These are phyloP conservation scores for Caenorhabditis wallacei DNA, from an alignment of 2,888 invertebrate genomes.

Conservation along the genomic window DNA sequence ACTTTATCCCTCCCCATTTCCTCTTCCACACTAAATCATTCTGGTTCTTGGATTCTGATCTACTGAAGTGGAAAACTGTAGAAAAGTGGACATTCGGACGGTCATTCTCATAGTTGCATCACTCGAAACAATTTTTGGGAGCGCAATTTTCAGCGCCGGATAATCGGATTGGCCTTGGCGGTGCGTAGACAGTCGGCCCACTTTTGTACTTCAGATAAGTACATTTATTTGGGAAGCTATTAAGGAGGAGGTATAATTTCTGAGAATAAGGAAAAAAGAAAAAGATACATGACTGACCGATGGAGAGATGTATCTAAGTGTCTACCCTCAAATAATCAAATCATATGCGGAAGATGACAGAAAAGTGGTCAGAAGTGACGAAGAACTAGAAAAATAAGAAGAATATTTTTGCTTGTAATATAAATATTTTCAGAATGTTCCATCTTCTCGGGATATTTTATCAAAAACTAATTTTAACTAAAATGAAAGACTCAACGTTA, in stretches of 20 bases:
- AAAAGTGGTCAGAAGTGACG: neutral
- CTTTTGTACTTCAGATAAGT: neutral
- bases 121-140: neutral
- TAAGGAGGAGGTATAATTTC: neutral
- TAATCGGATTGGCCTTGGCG: conserved; percentile 32
- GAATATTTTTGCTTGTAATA: no score
- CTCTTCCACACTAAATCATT: conserved; percentile 14
- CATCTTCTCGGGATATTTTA: neutral
- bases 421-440: neutral
- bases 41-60: conserved; percentile 54
- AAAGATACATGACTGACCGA: neutral
- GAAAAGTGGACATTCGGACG: conserved; percentile 6
- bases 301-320: neutral
- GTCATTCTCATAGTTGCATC: conserved; percentile 4
- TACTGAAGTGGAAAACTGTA: conserved; percentile 36
- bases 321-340: conserved; percentile 43
- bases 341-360: conserved; percentile 11
- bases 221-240: neutral
- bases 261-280: neutral
- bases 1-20: conserved; percentile 39
- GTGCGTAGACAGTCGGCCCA: neutral
- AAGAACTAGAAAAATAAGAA: neutral
- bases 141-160: conserved; percentile 25
- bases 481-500: no score
- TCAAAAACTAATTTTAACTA: neutral